These are phyloP conservation scores for Drosophila santomea DNA, from an alignment of 1,140 invertebrate genomes.

Conservation along the genomic window DNA sequence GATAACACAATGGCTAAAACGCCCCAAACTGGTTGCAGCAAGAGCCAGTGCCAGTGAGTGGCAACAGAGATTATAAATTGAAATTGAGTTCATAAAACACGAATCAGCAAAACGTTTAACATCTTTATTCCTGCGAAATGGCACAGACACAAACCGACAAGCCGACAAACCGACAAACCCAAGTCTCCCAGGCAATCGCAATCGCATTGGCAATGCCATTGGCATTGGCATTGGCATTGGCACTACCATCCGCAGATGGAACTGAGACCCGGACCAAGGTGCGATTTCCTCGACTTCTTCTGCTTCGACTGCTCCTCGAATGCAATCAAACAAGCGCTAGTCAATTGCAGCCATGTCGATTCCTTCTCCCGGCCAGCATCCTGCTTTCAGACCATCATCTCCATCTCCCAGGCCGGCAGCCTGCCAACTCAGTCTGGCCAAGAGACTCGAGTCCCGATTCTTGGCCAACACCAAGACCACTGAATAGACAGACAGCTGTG, in stretches of 20 bases:
- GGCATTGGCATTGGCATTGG: constrained; percentile 37
- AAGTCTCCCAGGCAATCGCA: constrained; percentile 41
- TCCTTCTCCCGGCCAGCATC: constrained; percentile 9
- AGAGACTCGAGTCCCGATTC: constrained; percentile 20
- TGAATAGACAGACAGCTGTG: constrained; percentile 77
- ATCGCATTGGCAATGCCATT: constrained; percentile 48
- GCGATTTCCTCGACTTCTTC: constrained; percentile 61
- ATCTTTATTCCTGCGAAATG: constrained; percentile 83
- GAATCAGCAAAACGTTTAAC: constrained; percentile 84
- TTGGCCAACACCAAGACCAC: constrained; percentile 32
- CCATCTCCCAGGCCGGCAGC: constrained; percentile 33
- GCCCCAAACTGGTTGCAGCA: constrained; percentile 40
- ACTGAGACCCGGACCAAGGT: constrained; percentile 55
- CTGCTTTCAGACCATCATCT: constrained; percentile 22
- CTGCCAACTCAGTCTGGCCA: constrained; percentile 41
- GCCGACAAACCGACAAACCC: constrained; percentile 11
- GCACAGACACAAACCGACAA: constrained; percentile 49
- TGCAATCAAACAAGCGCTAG: constrained; percentile 82
- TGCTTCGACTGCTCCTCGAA: constrained; percentile 50
- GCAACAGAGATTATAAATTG: constrained; percentile 84
- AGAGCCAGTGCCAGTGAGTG: constrained; percentile 67
- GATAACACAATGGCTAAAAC: constrained; percentile 79
- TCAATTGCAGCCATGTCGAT: constrained; percentile 72
- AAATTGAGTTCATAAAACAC: constrained; percentile 85
- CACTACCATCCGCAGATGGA: constrained; percentile 28